Conservation (phyloP, 1,140 invertebrate genomes). For the Drosophila simulans region DNA sequence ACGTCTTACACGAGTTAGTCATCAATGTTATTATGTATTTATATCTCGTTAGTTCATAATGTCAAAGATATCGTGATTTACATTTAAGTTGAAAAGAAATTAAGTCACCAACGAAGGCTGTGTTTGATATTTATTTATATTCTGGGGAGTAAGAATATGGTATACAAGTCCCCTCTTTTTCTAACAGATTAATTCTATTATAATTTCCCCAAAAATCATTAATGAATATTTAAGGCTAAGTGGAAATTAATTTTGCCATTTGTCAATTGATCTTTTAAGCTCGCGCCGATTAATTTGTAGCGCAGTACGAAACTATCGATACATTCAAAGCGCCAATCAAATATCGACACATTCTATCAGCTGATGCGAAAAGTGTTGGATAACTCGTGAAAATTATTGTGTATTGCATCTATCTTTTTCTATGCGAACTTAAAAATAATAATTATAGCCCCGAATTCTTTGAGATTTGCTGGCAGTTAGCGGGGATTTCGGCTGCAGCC, state of each 20-base stretch:
- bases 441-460: constrained; percentile 6
- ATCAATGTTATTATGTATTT: constrained; percentile 75
- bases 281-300: neutral
- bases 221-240: too few species aligned
- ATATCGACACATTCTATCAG: constrained; percentile 7
- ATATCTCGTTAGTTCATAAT: constrained; percentile 76
- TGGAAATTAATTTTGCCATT: too few species aligned
- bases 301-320: neutral
- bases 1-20: constrained; percentile 65
- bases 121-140: neutral
- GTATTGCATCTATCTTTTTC: constrained; percentile 33
- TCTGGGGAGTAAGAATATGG: too few species aligned
- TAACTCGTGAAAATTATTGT: constrained; percentile 7
- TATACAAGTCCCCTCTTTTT: neutral
- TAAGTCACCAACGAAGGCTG: constrained; percentile 43
- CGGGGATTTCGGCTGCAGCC: constrained; percentile 29
- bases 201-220: neutral
- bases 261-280: neutral
- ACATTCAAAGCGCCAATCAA: neutral
- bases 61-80: constrained; percentile 81
- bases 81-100: constrained; percentile 62
- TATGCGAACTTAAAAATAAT: constrained; percentile 26
- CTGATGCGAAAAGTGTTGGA: constrained; percentile 22
- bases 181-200: neutral
- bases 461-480: constrained; percentile 20